Evolutionary conservation across 2,797 vertebrate species (phyloP), one percentile per base, ranked within the genome.

Genomic region (Protosalanx chinensis): DNA sequence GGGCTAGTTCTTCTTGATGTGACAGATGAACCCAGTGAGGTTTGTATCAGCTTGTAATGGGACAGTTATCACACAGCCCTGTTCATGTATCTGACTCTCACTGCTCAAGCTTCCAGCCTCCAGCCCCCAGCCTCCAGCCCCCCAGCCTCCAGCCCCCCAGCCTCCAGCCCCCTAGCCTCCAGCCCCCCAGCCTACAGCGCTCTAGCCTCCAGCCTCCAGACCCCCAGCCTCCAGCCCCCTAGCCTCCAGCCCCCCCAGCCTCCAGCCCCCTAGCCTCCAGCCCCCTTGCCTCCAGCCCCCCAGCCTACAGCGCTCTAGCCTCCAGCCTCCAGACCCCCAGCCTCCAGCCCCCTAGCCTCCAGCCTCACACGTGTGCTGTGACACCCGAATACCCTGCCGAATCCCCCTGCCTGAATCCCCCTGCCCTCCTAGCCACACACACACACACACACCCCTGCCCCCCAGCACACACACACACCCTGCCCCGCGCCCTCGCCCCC

Each of bases 11-110:
- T 68, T 64, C 59, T 76, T 73, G 68, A 82, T 79, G 76, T 78
- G 79, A 87, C 76, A 78, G 79, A 78, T 86, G 81, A 85, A 80
- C 72, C 71, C 64, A 56, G 60, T 65, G 77, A 79, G 77, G 78
- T 79, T 86, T 82, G 82, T 87, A 87, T 88, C 49, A 85, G 67
- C 71, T 72, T 70, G 76, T 87, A 80, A 87, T 84, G 81, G 76
- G 79, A 78, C 46, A 8, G 68, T 84, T 85, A 84, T 76, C 76
- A 73, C 83, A 78, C 79, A 74, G 71, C 71, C 72, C 67, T 63
- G 80, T 72, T 75, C 71, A 79, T 72, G 67, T 70, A 82, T 77
- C 78, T 86, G 84, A 79, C 72, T 73, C 72, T 77, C 70, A 70
- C 72, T 20, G n/a, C 74, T 77, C 23, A 27, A 27, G 23, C 70